Evolutionary conservation across 2,113 vertebrate species (phyloP).

Genomic region (Paralichthys olivaceus): DNA sequence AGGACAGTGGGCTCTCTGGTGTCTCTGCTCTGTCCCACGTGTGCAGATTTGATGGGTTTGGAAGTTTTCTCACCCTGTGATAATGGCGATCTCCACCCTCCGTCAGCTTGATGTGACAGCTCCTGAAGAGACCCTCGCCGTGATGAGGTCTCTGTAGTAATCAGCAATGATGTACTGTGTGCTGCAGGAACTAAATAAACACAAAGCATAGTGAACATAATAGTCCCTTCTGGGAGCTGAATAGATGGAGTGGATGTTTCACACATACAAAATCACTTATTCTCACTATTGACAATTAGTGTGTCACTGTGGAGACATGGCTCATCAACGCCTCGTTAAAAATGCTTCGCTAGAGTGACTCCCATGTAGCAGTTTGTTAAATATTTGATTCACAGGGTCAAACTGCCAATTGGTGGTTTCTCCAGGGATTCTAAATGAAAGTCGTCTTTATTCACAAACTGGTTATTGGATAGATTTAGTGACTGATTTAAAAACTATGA

Average conservation of each 20-base stretch:
- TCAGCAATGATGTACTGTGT: neutral
- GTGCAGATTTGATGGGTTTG: neutral
- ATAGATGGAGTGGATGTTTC: neutral
- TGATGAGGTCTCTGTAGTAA: neutral
- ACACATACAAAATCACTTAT: neutral
- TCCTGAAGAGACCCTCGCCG: neutral
- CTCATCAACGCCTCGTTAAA: neutral
- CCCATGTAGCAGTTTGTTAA: neutral
- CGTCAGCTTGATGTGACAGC: neutral
- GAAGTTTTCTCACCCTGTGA: neutral
- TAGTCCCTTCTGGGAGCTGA: neutral
- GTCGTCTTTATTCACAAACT: no score
- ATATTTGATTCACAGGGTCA: neutral
- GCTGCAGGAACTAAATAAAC: neutral
- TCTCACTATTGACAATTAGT: neutral
- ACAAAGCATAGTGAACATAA: neutral
- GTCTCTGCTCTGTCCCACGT: neutral
- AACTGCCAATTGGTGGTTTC: no score
- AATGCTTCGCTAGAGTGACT: neutral
- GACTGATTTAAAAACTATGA: no score
- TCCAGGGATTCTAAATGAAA: no score
- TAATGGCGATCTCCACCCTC: neutral
- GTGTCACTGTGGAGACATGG: neutral
- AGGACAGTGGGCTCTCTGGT: neutral
- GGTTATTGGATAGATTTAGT: no score